Evolutionary conservation across 2,797 vertebrate species (phyloP).

Genomic region (Acrossocheilus fasciatus): DNA sequence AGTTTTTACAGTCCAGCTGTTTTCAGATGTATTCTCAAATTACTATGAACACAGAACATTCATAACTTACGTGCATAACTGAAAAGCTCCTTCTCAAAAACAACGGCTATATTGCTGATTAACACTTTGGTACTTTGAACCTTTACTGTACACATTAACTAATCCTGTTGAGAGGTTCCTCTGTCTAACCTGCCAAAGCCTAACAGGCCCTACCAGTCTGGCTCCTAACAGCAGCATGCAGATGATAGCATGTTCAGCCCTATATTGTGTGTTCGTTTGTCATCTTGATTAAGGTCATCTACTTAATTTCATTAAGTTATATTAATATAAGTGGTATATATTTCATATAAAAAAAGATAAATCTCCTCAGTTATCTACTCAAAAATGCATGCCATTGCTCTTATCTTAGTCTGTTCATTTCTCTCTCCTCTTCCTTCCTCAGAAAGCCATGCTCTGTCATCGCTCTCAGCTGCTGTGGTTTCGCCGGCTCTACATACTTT

Average conservation of each 20-base stretch:
- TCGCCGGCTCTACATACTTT: conserved; percentile 85
- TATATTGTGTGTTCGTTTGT: neutral
- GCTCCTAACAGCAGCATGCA: neutral
- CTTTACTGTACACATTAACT: conserved; percentile 10
- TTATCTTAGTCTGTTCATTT: neutral
- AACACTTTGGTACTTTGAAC: conserved; percentile 21
- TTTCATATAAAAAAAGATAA: neutral
- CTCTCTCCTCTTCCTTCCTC: conserved; percentile 10
- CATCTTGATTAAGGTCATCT: neutral
- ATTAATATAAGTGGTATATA: neutral
- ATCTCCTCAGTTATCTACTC: neutral
- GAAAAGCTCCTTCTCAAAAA: neutral
- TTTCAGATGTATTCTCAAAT: neutral
- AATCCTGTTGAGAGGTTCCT: neutral
- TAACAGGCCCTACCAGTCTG: conserved; percentile 27
- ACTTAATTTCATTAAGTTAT: neutral
- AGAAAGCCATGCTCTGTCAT: conserved; percentile 93
- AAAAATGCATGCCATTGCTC: neutral
- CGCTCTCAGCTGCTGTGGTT: conserved; percentile 94
- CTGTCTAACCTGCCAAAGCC: conserved; percentile 9
- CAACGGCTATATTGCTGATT: neutral
- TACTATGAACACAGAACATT: neutral
- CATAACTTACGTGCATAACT: neutral
- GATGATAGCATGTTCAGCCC: neutral
- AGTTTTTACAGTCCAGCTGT: neutral